phyloP scores from a whole-genome alignment of 2,888 invertebrate genomes.

The Alviniconcha strummeri region DNA sequence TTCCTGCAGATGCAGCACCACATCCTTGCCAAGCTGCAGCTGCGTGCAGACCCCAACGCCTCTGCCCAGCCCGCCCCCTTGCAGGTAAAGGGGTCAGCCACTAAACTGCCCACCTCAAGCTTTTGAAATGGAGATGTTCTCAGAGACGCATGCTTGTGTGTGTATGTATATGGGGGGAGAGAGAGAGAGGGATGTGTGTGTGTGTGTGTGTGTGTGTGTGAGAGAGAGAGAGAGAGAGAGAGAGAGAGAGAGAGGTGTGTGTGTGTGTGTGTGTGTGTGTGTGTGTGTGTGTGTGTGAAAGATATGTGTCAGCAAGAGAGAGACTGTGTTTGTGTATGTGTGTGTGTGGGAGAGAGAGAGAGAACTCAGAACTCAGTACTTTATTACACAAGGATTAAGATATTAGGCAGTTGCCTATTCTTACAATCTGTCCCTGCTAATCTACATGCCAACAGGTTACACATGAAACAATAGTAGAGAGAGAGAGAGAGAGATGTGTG shows the following conservation, averaged over 20 bases:
- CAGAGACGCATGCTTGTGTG: too few species aligned
- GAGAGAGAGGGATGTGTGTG: not conserved
- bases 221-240: not conserved
- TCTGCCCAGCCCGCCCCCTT: conserved; percentile 12
- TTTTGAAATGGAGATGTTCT: too few species aligned
- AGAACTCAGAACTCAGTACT: too few species aligned
- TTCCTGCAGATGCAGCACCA: conserved; percentile 64
- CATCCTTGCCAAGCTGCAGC: conserved; percentile 51
- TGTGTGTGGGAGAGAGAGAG: too few species aligned
- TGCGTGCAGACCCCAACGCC: conserved; percentile 39
- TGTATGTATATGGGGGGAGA: not conserved
- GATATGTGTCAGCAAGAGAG: not conserved
- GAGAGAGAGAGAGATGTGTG: too few species aligned
- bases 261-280: not conserved
- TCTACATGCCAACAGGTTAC: too few species aligned
- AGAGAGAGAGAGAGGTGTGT: not conserved
- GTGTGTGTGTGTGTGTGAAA: not conserved
- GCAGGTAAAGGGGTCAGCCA: conserved; percentile 9
- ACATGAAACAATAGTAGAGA: too few species aligned
- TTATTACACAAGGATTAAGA: too few species aligned
- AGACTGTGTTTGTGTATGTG: too few species aligned
- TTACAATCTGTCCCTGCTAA: too few species aligned
- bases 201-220: not conserved
- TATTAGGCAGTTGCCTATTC: too few species aligned
- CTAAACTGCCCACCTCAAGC: too few species aligned